A percentile compares a stretch with the other conserved stretches of the same genome.
phyloP scores from a whole-genome alignment of 2,797 vertebrate genomes.

The Echiichthys vipera region DNA sequence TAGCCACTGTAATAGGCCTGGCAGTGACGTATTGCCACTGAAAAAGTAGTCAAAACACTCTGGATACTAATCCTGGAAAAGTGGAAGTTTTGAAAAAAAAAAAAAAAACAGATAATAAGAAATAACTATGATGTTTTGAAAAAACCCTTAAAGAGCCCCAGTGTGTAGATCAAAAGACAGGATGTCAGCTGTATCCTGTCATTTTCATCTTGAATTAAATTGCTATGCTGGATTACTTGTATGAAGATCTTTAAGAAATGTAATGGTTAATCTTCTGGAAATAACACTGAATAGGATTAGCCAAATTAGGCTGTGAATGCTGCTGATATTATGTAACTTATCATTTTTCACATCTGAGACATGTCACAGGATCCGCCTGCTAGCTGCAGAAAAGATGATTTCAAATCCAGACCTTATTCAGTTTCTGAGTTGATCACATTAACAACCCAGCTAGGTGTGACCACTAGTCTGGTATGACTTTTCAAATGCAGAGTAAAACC shows the following conservation, averaged over 20 bases:
- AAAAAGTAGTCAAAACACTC: neutral
- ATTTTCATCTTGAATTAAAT: conserved; percentile 8
- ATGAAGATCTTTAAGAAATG: conserved; percentile 19
- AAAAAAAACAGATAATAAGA: neutral
- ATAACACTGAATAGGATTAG: conserved; percentile 18
- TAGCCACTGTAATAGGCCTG: neutral
- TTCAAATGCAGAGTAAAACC: neutral
- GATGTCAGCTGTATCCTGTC: neutral
- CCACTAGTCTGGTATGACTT: neutral
- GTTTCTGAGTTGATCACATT: too few relatives aligned
- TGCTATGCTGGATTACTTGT: conserved; percentile 2
- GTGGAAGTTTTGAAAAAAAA: neutral
- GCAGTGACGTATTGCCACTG: neutral
- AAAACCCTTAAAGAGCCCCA: neutral
- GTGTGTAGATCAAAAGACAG: neutral
- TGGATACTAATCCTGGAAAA: neutral
- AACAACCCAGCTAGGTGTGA: neutral
- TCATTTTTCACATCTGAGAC: conserved; percentile 3
- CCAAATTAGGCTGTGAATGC: conserved; percentile 11
- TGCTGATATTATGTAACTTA: conserved; percentile 12
- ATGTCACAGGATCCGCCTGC: neutral
- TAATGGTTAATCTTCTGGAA: conserved; percentile 20
- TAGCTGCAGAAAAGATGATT: conserved; percentile 13
- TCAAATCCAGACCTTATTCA: neutral
- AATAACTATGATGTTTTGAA: neutral